Evolutionary conservation across 2,113 vertebrate genomes (phyloP), one percentile per base, ranked within the genome.

Genomic region (Oenanthe oenanthe): DNA sequence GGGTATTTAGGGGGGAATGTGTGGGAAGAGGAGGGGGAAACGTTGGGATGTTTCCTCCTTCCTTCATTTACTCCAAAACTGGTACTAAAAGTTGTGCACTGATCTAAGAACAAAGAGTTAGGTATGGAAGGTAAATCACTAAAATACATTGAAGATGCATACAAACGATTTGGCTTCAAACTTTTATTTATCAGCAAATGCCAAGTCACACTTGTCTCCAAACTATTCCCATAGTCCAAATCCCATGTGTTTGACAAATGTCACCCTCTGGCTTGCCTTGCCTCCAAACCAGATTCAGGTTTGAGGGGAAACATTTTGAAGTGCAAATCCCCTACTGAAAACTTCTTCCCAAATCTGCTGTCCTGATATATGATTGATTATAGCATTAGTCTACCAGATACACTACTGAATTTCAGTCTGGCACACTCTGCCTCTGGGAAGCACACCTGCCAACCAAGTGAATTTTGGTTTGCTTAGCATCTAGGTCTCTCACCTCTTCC

Each of bases 1-100:
- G 12, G 21, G 20, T 18, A 20, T 38, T 40, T 45, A 15, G 10
- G 6, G 13, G 1, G 4, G 2, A 45, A 25, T 1, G 4, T 4
- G 24, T 3, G 17, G n/a, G 22, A 63, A 11, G 8, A 32, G 2
- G 11, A 9, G 3, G 1, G 15, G 6, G 4, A 6, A 32, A 50
- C 17, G 13, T 17, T 73, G 51, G 22, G 18, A 28, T 56, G 54
- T 8, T 31, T 85, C 22, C 54, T 79, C 29, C 38, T 73, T 45
- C 34, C 25, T 26, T 82, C 26, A 67, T 17, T 71, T 75, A 63
- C 20, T 47, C 43, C 65, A 89, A 22, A 34, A 34, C 0, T 29
- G 34, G 10, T 15, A 31, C 32, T 78, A 34, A 20, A 89, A 78
- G 38, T 3, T 67, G 20, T 6, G 40, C 31, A 32, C 1, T 63